phyloP scores from a whole-genome alignment of 2,888 invertebrate genomes.

The Spicauda simplicius region DNA sequence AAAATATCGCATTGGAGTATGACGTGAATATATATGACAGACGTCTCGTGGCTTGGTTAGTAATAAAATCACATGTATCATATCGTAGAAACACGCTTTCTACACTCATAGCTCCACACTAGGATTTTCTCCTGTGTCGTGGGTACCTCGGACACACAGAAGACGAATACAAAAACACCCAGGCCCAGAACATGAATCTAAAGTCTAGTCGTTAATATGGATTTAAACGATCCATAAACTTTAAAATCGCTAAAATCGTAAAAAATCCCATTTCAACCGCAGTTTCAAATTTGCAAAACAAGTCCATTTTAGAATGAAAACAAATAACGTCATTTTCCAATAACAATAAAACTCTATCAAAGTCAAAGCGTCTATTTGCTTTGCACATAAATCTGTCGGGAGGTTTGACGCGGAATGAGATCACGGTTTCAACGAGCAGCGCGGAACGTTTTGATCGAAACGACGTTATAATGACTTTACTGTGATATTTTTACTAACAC shows the following conservation, averaged over 20 bases:
- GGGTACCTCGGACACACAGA: too few species aligned
- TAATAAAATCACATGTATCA: too few species aligned
- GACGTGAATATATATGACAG: too few species aligned
- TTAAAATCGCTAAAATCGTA: neutral
- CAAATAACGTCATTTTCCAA: neutral
- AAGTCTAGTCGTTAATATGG: too few species aligned
- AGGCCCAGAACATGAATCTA: too few species aligned
- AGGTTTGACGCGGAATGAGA: constrained; percentile 21
- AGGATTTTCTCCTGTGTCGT: too few species aligned
- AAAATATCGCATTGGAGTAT: too few species aligned
- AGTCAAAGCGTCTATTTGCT: constrained; percentile 1
- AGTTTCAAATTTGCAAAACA: neutral
- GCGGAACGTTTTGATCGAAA: neutral
- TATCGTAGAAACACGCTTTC: too few species aligned
- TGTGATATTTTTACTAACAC: neutral
- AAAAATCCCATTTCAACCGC: neutral
- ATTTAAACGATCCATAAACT: neutral
- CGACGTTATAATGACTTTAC: neutral
- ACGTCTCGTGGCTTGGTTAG: too few species aligned
- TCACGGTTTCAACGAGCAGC: constrained; percentile 17
- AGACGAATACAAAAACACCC: too few species aligned
- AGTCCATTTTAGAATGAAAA: neutral
- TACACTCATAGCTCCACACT: too few species aligned
- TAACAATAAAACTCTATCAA: constrained; percentile 11
- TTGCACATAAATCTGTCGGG: constrained; percentile 20